Evolutionary conservation across 2,797 vertebrate genomes (phyloP).

Genomic region (Microhierax caerulescens): DNA sequence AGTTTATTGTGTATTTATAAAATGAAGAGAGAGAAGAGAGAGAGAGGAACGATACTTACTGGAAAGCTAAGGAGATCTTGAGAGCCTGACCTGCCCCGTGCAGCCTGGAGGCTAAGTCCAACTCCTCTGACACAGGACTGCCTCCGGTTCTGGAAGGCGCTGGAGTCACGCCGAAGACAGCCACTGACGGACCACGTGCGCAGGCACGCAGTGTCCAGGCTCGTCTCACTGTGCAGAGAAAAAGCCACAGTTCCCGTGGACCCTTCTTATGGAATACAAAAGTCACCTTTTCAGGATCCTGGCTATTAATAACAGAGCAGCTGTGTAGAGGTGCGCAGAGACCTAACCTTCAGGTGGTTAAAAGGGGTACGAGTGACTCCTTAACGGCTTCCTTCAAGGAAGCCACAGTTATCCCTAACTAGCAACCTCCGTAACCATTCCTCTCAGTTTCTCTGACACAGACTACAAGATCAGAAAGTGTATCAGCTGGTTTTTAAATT

Average conservation of each 20-base stretch:
- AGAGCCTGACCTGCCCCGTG: neutral
- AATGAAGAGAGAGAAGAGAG: neutral
- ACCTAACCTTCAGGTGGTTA: neutral
- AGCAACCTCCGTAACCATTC: neutral
- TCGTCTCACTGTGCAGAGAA: neutral
- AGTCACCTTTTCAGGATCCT: neutral
- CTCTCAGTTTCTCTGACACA: fast-evolving
- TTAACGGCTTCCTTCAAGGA: neutral
- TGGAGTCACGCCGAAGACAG: neutral
- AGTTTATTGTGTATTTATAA: neutral
- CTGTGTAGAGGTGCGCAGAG: neutral
- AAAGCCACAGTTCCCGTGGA: neutral
- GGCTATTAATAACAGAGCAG: neutral
- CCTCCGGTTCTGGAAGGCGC: neutral
- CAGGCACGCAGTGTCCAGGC: neutral
- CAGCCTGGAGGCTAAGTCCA: neutral
- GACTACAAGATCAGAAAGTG: neutral
- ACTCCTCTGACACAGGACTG: neutral
- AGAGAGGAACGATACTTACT: neutral
- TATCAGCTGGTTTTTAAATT: neutral
- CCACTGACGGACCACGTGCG: neutral
- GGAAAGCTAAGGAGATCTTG: neutral
- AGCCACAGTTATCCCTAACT: neutral
- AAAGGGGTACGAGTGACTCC: neutral
- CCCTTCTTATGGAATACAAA: neutral